Percentiles rank a stretch among this genome's conserved stretches.
Evolutionary conservation across 92 coral and sea anemone genomes (phyloP).

Genomic region (Siderastrea radians): DNA sequence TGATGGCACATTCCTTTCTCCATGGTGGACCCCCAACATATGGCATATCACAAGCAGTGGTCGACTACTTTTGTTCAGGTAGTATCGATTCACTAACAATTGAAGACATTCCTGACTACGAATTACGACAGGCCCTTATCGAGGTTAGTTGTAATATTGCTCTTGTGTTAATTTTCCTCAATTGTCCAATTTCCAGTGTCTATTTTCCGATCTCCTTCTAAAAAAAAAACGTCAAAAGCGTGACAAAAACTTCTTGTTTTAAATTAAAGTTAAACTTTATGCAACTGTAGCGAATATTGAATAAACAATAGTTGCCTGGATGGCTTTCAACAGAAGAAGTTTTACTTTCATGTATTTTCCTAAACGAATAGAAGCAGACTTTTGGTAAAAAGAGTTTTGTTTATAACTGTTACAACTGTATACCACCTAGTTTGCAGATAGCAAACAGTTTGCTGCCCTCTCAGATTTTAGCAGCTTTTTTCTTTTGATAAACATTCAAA

Average conservation of each 20-base stretch:
- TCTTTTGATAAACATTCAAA: not conserved
- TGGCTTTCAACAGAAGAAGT: not conserved
- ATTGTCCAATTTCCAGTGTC: not conserved
- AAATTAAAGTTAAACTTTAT: not conserved
- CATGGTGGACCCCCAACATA: slow-evolving; percentile 47
- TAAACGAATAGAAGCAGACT: not conserved
- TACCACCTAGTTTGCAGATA: no score
- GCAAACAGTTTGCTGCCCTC: not conserved
- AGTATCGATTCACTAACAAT: slow-evolving; percentile 41
- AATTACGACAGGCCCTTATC: slow-evolving; percentile 28
- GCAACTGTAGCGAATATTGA: not conserved
- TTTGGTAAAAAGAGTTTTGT: not conserved
- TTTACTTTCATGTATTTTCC: not conserved
- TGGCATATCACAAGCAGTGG: slow-evolving; percentile 56
- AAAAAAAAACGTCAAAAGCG: not conserved
- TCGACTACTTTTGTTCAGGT: slow-evolving; percentile 30
- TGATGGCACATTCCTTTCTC: slow-evolving; percentile 64
- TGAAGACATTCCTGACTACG: slow-evolving; percentile 56
- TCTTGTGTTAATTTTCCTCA: not conserved
- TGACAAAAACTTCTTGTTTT: not conserved
- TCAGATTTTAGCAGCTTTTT: not conserved
- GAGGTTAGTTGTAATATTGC: not conserved
- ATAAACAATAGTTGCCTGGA: not conserved
- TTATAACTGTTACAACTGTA: not conserved
- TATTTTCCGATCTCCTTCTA: not conserved